Evolutionary conservation across 2,888 invertebrate genomes (phyloP).

Genomic region (Flexamia atlantica): DNA sequence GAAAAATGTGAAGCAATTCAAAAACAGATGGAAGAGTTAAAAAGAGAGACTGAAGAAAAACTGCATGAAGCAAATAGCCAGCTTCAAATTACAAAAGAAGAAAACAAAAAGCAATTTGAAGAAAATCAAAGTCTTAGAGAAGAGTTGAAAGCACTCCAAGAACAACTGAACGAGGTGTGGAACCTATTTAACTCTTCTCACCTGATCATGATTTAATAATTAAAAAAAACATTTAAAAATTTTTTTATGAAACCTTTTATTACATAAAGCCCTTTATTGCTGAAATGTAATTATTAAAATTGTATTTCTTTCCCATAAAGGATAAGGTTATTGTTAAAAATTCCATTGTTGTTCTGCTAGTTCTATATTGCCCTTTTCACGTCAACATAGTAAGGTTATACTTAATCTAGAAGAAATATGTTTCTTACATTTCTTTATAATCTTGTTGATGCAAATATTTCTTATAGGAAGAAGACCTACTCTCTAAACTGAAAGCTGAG

Average conservation of each 20-base stretch:
- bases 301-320: too few species aligned
- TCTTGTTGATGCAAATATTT: background rate
- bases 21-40: slow-evolving; percentile 58
- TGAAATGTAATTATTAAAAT: too few species aligned
- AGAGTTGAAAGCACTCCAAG: slow-evolving; percentile 74
- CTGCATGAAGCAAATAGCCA: slow-evolving; percentile 30
- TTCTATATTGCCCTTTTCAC: too few species aligned
- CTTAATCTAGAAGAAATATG: too few species aligned
- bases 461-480: slow-evolving; percentile 69
- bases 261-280: too few species aligned
- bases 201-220: too few species aligned
- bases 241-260: too few species aligned
- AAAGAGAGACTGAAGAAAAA: slow-evolving; percentile 45
- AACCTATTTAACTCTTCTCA: too few species aligned
- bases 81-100: slow-evolving; percentile 63
- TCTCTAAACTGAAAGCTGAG: slow-evolving; percentile 71
- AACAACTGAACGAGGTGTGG: slow-evolving; percentile 35
- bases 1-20: slow-evolving; percentile 80
- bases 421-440: background rate
- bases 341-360: too few species aligned
- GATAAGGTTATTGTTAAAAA: too few species aligned
- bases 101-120: slow-evolving; percentile 75
- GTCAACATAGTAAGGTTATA: too few species aligned
- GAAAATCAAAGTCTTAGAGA: slow-evolving; percentile 80
- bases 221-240: too few species aligned